Base-by-base conservation (phyloP, 2,113 vertebrate species). In the Charina bottae region DNA sequence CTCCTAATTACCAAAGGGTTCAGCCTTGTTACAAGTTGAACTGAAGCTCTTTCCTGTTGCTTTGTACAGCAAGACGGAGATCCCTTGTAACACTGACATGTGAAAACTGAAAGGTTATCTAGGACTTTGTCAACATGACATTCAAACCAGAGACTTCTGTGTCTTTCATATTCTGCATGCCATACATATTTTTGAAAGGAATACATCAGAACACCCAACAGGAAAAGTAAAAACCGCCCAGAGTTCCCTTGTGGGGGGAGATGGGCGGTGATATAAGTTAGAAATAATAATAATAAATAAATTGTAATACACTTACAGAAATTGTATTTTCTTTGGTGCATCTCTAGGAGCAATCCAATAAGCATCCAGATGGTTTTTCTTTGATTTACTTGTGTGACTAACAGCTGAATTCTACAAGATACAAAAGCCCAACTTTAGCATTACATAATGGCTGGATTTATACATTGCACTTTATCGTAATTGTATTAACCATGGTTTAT, bases 331-430 rank as follows among this genome's bases (percentile, higher is more conserved):
- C 58, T 95, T 89, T 0, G 98, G 98, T 93, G 97, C 95, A 91
- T 89, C 83, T 86, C 78, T 64, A 53, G 98, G 98, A 93, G 98
- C 96, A 58, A 96, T 93, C 98, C 98, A 99, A 46, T 97, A 96
- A 55, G 97, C 98, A 89, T 97, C 95, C 58, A 99, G 37, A 17
- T 96, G 60, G 17, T 94, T 96, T 96, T 99, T 99, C 89, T 96
- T 98, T 15, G 92, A 91, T 84, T 96, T 88, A 87, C 33, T 97
- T 88, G 94, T 98, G 86, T 99, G 98, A 95, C 98, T 99, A 92
- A 99, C 98, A 49, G 98, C 98, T 90, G 98, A 98, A 78, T 96
- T 98, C 98, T 99, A 94, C 92, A 96, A 96, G 2, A 93, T 49
- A 87, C n/a, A 85, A 15, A 92, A 85, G 72, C 19, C 28, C 26